phyloP scores from a whole-genome alignment of 2,888 invertebrate species.

The Scelioninae gen. 1 region DNA sequence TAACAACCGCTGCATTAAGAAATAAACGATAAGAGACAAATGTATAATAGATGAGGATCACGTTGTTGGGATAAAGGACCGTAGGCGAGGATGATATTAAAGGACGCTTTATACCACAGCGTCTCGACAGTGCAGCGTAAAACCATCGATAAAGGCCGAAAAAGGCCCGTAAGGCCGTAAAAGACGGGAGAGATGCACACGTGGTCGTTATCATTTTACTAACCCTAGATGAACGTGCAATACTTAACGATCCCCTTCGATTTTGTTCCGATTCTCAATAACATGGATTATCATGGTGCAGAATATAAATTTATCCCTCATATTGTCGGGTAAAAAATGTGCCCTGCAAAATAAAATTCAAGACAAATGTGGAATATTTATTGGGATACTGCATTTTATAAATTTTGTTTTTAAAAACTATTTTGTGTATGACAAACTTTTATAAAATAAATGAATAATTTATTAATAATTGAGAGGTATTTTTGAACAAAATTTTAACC shows the following conservation, averaged over 20 bases:
- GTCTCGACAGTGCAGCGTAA: conserved; percentile 46
- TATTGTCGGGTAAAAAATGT: neutral
- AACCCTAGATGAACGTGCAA: conserved; percentile 41
- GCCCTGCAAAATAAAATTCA: neutral
- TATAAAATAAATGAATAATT: too few species aligned
- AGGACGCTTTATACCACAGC: conserved; percentile 40
- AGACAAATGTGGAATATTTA: too few species aligned
- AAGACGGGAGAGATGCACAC: neutral
- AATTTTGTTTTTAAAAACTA: too few species aligned
- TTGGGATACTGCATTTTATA: too few species aligned
- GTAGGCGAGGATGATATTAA: conserved; percentile 21
- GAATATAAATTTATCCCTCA: conserved; percentile 5
- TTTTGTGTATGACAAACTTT: too few species aligned
- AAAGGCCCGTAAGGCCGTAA: conserved; percentile 34
- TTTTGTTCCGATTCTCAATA: conserved; percentile 27
- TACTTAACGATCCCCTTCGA: conserved; percentile 38
- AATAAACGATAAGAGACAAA: conserved; percentile 56
- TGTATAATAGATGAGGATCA: conserved; percentile 56
- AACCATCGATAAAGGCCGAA: conserved; percentile 50
- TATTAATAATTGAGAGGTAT: too few species aligned
- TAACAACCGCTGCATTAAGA: conserved; percentile 56
- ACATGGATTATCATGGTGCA: conserved; percentile 11
- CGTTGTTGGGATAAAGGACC: conserved; percentile 21
- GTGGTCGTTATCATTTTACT: conserved; percentile 50
- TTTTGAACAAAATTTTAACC: too few species aligned